Evolutionary conservation across 1,140 invertebrate species (phyloP).

Genomic region (Holcopasites calliopsidis): DNA sequence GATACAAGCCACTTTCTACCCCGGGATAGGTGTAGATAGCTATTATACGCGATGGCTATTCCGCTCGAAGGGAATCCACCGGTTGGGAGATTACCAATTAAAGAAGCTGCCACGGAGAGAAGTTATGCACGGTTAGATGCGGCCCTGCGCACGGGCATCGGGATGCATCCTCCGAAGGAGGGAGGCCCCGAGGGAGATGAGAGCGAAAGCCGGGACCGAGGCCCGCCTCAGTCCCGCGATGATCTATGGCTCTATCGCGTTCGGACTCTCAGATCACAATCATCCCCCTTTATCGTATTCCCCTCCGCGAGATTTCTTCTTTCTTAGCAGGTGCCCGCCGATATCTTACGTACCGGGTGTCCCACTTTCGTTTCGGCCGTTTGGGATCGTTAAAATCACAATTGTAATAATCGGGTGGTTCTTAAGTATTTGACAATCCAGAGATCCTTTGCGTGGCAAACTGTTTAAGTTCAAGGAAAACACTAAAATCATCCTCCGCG

Average conservation of each 20-base stretch:
- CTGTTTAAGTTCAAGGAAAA: too few species aligned
- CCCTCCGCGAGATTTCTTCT: conserved; percentile 65
- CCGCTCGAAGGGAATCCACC: conserved; percentile 13
- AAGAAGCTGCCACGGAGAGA: conserved; percentile 33
- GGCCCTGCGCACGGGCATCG: conserved; percentile 60
- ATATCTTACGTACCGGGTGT: conserved; percentile 67
- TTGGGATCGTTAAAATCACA: not conserved
- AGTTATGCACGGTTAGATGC: conserved; percentile 53
- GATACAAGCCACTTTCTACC: not conserved
- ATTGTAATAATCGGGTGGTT: not conserved
- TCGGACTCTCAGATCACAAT: conserved; percentile 72
- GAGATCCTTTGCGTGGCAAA: too few species aligned
- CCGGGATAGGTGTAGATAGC: too few species aligned
- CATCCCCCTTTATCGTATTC: conserved; percentile 71
- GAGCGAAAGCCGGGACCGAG: conserved; percentile 38
- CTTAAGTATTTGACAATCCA: too few species aligned
- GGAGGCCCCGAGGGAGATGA: conserved; percentile 49
- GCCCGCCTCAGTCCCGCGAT: conserved; percentile 61
- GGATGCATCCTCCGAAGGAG: conserved; percentile 57
- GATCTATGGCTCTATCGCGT: conserved; percentile 76
- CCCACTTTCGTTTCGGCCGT: conserved; percentile 47
- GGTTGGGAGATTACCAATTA: conserved; percentile 43
- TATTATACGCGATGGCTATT: conserved; percentile 9
- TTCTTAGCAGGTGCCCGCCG: conserved; percentile 66
- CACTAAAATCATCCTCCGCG: too few species aligned